Conservation (phyloP, 2,113 vertebrate genomes). For the Paraplagusia blochii region DNA sequence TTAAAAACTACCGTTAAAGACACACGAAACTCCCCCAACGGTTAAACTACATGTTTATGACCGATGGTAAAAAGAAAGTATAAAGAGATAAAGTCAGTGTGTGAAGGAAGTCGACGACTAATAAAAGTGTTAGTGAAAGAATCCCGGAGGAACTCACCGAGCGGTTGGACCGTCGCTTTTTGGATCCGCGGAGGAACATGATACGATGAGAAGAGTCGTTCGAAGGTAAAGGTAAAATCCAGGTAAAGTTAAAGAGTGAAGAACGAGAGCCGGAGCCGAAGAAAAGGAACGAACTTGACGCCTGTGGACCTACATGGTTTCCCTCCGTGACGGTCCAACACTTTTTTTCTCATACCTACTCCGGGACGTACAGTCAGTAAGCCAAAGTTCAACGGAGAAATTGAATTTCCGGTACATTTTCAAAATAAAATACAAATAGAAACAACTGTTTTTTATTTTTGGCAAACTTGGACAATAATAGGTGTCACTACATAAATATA, state of each 20-base stretch:
- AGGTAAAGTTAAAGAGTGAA: not conserved
- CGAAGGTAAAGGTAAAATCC: conserved; percentile 1
- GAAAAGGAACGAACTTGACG: not conserved
- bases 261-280: not conserved
- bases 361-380: conserved; percentile 17
- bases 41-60: no score
- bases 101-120: conserved; percentile 4
- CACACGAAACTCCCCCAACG: not conserved
- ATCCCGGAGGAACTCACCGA: conserved; percentile 63
- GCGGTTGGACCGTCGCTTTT: conserved; percentile 75
- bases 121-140: not conserved
- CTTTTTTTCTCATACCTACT: conserved; percentile 25
- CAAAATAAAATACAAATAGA: conserved; percentile 29
- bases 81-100: not conserved
- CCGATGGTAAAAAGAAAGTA: not conserved
- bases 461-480: no score
- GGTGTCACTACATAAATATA: no score
- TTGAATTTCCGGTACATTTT: not conserved
- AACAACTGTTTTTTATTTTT: not conserved
- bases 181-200: conserved; percentile 79
- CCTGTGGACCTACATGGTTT: conserved; percentile 46
- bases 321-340: not conserved
- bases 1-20: not conserved
- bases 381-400: not conserved
- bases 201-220: conserved; percentile 14